Evolutionary conservation across 2,888 invertebrate genomes (phyloP).

Genomic region (Margaritifera margaritifera): DNA sequence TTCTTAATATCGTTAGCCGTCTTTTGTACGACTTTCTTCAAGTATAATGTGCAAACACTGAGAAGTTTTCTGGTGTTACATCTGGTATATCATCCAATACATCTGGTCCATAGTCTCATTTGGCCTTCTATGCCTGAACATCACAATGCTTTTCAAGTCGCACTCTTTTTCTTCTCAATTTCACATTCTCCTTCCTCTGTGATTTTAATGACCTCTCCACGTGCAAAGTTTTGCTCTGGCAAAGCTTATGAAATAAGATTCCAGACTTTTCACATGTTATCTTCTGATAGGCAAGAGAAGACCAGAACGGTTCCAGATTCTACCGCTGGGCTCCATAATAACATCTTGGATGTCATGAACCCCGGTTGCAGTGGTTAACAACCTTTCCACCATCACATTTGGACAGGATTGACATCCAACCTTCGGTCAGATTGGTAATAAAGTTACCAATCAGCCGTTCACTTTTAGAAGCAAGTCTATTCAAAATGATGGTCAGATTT

Average conservation of each 20-base stretch:
- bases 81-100: constrained; percentile 8
- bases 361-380: constrained; percentile 18
- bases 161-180: constrained; percentile 12
- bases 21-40: not conserved
- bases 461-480: constrained; percentile 25
- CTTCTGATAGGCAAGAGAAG: constrained; percentile 1
- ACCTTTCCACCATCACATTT: constrained; percentile 39
- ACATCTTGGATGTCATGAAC: constrained; percentile 27
- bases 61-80: constrained; percentile 1
- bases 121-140: constrained; percentile 15
- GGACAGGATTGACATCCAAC: constrained; percentile 22
- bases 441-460: constrained; percentile 23
- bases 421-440: constrained; percentile 32
- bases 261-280: too few species aligned
- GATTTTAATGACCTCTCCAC: constrained; percentile 1
- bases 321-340: constrained; percentile 17
- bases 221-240: not conserved
- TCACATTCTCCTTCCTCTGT: constrained; percentile 1
- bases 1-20: constrained; percentile 1
- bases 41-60: not conserved
- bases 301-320: constrained; percentile 23
- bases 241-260: not conserved
- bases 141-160: not conserved
- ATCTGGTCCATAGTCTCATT: constrained; percentile 8
- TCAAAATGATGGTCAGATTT: constrained; percentile 24